These are phyloP conservation scores for Lipophrys pholis DNA, from an alignment of 2,113 vertebrate species.

Conservation along the genomic window DNA sequence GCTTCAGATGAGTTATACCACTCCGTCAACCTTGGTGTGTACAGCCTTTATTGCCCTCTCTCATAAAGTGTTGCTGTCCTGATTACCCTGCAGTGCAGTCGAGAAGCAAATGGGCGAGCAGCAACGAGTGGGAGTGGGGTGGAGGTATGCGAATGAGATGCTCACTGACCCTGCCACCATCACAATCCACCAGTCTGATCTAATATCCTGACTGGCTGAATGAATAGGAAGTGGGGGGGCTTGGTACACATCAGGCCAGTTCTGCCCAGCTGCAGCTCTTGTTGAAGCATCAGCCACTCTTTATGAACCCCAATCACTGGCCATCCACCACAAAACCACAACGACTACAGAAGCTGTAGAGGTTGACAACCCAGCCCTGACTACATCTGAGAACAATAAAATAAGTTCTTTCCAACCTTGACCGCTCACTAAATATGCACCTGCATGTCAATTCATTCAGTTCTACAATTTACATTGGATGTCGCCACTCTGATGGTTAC, in stretches of 20 bases:
- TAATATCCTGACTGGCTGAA: conserved; percentile 77
- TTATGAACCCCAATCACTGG: conserved; percentile 24
- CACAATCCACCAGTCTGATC: conserved; percentile 80
- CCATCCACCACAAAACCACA: conserved; percentile 14
- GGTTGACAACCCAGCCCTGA: not conserved
- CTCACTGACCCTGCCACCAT: conserved; percentile 81
- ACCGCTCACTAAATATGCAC: conserved; percentile 17
- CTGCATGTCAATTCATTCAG: conserved; percentile 58
- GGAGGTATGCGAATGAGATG: conserved; percentile 67
- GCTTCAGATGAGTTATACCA: conserved; percentile 69
- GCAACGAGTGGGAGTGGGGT: conserved; percentile 46
- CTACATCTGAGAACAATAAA: conserved; percentile 22
- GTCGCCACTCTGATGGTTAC: conserved; percentile 64
- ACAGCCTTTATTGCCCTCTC: conserved; percentile 79
- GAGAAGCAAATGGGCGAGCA: conserved; percentile 68
- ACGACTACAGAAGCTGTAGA: conserved; percentile 17
- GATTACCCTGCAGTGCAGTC: conserved; percentile 78
- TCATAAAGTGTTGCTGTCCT: conserved; percentile 80
- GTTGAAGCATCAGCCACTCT: conserved; percentile 50
- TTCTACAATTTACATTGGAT: conserved; percentile 43
- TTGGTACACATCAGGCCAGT: conserved; percentile 59
- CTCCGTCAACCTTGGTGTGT: conserved; percentile 71
- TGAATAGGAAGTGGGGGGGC: conserved; percentile 42
- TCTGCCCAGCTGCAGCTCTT: conserved; percentile 43
- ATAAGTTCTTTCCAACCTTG: conserved; percentile 7